Evolutionary conservation across 35 echinoderm and acorn worm species (phyloP), one percentile per base, ranked within the genome.

Genomic region (Apostichopus californicus): DNA sequence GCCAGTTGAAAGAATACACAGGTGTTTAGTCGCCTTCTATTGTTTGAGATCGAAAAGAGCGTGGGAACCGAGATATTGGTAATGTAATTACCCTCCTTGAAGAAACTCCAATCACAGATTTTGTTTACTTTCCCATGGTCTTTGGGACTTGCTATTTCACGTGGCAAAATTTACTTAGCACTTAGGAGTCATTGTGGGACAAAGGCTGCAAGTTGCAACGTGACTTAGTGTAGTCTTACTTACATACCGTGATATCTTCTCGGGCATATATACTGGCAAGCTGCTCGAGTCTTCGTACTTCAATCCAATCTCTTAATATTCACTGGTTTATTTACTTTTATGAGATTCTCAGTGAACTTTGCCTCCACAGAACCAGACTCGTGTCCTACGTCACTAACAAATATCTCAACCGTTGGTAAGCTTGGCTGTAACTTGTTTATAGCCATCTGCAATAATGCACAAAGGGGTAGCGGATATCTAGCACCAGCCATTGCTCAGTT

Each of bases 1-100:
- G 86, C 68, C 60, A 89, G 21, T 89, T 89, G 86, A 89, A 89
- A 89, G 23, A 89, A 89, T 89, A 89, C 86, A 89, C 86, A 89
- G 86, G 86, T 89, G 86, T 89, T 60, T 60, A 89, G 61, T 89
- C 5, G 61, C 64, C 86, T 34, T 72, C 86, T 55, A 89, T 89
- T 89, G 86, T 89, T 72, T 89, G 86, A 89, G 57, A 17, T 18
- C 5, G 20, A 64, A 55, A 89, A 89, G 81, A 89, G 68, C 86
- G 61, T 73, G 86, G 86, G 61, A 89, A 89, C 64, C 57, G 17
- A 13, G 60, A 53, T 89, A 89, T 89, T 18, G 21, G 22, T 89
- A 68, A 89, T 73, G 86, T 73, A 89, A 89, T 89, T 89, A 89
- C 60, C 86, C 86, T 89, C 57, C 86, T 89, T 89, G 61, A 18